A percentile compares a stretch with the other conserved stretches of the same genome.
phyloP scores from a whole-genome alignment of 2,888 invertebrate species.

The Lepeophtheirus nordmannii region DNA sequence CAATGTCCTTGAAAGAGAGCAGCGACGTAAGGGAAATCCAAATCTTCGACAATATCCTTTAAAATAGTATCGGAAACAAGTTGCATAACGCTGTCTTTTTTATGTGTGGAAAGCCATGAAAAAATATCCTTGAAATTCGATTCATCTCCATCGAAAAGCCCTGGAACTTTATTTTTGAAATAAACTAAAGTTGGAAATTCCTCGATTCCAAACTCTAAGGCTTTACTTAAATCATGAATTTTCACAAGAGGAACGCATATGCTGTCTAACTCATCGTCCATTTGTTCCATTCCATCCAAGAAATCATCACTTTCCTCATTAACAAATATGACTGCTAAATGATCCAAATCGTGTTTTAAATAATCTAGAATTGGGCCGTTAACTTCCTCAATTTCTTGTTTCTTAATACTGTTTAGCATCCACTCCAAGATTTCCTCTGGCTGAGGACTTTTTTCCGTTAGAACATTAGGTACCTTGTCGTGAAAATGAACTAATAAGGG shows the following conservation, averaged over 20 bases:
- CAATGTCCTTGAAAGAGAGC: slow-evolving; percentile 50
- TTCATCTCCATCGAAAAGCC: slow-evolving; percentile 70
- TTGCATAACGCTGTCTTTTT: slow-evolving; percentile 71
- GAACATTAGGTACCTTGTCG: slow-evolving; percentile 11
- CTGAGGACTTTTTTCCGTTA: slow-evolving; percentile 4
- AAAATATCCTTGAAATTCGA: slow-evolving; percentile 76
- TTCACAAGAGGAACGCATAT: slow-evolving; percentile 84
- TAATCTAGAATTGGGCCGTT: slow-evolving; percentile 77
- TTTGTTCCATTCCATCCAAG: slow-evolving; percentile 74
- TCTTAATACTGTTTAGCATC: neutral
- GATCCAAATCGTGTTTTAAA: slow-evolving; percentile 59
- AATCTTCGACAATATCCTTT: slow-evolving; percentile 64
- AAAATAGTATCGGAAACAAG: slow-evolving; percentile 84
- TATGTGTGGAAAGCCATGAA: slow-evolving; percentile 73
- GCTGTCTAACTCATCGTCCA: slow-evolving; percentile 81
- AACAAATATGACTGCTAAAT: slow-evolving; percentile 82
- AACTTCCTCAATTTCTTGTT: slow-evolving; percentile 71
- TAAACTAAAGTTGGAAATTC: slow-evolving; percentile 69
- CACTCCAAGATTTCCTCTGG: slow-evolving; percentile 2
- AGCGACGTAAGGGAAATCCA: slow-evolving; percentile 63
- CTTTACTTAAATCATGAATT: slow-evolving; percentile 65
- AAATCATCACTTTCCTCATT: slow-evolving; percentile 70
- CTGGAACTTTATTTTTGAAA: slow-evolving; percentile 79
- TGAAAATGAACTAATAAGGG: slow-evolving; percentile 18
- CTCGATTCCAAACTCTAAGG: slow-evolving; percentile 74